Percentiles rank a stretch among this genome's conserved stretches.
phyloP scores from a whole-genome alignment of 2,113 vertebrate species.

The Procapra przewalskii region DNA sequence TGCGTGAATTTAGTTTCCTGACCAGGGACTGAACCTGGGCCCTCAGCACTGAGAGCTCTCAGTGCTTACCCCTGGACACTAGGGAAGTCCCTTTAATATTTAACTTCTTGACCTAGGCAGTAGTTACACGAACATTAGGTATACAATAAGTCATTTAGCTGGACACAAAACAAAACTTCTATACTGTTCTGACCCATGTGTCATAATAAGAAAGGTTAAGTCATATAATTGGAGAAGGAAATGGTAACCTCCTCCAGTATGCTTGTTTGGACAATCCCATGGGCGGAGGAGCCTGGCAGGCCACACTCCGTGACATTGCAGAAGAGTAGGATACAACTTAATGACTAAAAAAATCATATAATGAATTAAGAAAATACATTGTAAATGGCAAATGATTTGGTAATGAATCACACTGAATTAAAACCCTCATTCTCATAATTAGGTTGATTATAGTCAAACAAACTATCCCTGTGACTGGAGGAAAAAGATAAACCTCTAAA shows the following conservation, averaged over 20 bases:
- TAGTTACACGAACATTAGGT: background rate
- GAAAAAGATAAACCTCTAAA: background rate
- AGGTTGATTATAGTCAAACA: background rate
- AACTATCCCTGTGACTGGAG: background rate
- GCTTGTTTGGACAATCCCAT: background rate
- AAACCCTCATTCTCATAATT: background rate
- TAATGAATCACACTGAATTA: constrained; percentile 30
- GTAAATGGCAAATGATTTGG: background rate
- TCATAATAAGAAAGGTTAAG: background rate
- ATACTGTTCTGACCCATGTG: background rate
- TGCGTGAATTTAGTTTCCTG: background rate
- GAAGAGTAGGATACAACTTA: background rate
- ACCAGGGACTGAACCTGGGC: background rate
- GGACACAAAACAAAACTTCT: background rate
- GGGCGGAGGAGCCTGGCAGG: background rate
- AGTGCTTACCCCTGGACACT: background rate
- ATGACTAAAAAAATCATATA: background rate
- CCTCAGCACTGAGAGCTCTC: background rate
- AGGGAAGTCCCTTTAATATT: background rate
- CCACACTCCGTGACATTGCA: accelerated
- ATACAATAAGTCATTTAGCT: background rate
- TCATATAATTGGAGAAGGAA: background rate
- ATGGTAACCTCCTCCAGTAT: background rate
- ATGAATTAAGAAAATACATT: background rate
- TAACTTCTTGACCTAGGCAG: background rate